These are phyloP conservation scores for Leucophora obtusa DNA, from an alignment of 2,888 invertebrate genomes.

Conservation along the genomic window DNA sequence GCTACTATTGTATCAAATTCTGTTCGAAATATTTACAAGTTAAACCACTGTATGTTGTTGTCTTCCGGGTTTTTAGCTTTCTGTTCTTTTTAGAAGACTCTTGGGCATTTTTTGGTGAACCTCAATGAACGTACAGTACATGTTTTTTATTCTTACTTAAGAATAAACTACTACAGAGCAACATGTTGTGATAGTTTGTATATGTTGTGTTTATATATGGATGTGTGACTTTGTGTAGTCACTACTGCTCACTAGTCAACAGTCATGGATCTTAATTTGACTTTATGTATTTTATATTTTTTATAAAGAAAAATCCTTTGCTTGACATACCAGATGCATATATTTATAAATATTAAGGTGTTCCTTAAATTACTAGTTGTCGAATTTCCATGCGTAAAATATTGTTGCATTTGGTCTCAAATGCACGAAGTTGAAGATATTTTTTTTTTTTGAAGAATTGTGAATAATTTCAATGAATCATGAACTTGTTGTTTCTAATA, in stretches of 20 bases:
- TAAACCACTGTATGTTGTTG: neutral
- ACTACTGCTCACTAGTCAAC: neutral
- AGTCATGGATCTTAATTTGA: constrained; percentile 5
- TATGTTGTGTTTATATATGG: neutral
- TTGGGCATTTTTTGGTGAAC: constrained; percentile 2
- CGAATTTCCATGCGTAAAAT: too few relatives aligned
- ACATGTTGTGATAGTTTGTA: neutral
- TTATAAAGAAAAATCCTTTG: neutral
- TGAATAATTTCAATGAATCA: too few relatives aligned
- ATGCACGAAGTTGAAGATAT: too few relatives aligned
- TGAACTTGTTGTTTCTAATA: too few relatives aligned
- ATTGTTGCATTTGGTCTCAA: too few relatives aligned
- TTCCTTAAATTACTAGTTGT: too few relatives aligned
- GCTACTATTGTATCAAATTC: too few relatives aligned
- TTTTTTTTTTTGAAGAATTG: too few relatives aligned
- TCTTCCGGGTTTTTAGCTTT: neutral
- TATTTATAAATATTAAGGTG: too few relatives aligned
- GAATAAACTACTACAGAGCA: neutral
- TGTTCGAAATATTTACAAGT: too few relatives aligned
- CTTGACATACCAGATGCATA: neutral
- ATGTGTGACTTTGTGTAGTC: neutral
- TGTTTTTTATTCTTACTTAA: constrained; percentile 6
- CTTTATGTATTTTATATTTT: constrained; percentile 1
- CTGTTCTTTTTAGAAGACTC: neutral
- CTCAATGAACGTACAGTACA: neutral